Percentiles rank a stretch among this genome's conserved stretches.
Evolutionary conservation across 2,113 vertebrate species (phyloP).

Genomic region (Etheostoma spectabile): DNA sequence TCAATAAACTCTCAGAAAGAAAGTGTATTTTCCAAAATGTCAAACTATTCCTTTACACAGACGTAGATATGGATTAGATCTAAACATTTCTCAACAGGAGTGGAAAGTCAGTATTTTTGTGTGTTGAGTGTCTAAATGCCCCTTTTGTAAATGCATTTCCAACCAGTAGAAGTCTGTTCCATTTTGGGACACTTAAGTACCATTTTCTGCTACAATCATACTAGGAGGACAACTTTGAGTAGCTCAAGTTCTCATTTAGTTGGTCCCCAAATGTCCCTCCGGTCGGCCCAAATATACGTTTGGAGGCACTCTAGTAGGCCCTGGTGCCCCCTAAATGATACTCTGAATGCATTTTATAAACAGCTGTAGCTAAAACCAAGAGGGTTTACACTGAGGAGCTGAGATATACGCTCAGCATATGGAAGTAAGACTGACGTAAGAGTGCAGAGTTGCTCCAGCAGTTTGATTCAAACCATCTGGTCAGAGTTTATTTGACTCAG

Average conservation of each 20-base stretch:
- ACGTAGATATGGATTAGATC: not conserved
- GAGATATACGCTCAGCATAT: conserved; percentile 16
- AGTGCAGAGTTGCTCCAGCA: conserved; percentile 14
- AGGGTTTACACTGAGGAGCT: not conserved
- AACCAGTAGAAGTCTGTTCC: not conserved
- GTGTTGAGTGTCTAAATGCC: not conserved
- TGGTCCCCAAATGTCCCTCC: not conserved
- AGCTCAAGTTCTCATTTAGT: not conserved
- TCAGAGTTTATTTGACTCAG: conserved; percentile 21
- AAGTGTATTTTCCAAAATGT: not conserved
- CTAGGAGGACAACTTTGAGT: not conserved
- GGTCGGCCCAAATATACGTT: not conserved
- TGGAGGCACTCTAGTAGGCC: not conserved
- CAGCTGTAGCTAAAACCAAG: not conserved
- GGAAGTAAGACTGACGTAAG: conserved; percentile 11
- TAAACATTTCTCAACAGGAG: not conserved
- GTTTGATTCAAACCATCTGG: conserved; percentile 65
- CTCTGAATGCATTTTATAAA: not conserved
- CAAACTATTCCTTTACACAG: not conserved
- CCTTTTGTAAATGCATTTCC: not conserved
- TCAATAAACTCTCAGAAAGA: too few species aligned
- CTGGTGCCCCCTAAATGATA: not conserved
- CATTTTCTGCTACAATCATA: not conserved
- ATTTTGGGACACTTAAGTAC: not conserved
- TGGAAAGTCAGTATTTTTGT: too few species aligned